phyloP scores from a whole-genome alignment of 1,140 invertebrate species.

The Fopius arisanus region DNA sequence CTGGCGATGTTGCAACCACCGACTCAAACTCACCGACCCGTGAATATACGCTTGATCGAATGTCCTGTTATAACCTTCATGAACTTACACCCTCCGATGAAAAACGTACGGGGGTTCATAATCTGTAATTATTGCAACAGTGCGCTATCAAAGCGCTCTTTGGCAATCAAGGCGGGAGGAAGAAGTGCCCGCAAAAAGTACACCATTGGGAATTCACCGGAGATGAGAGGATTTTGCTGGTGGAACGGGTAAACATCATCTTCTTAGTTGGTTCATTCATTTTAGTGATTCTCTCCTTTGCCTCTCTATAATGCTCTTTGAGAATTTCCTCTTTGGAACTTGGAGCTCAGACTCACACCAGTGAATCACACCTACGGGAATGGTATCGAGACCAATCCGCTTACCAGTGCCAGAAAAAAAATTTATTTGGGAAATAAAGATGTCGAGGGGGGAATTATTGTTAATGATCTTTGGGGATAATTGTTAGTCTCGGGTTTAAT shows the following conservation, averaged over 20 bases:
- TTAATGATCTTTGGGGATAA: neutral
- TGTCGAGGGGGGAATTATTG: neutral
- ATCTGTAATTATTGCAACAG: conserved; percentile 20
- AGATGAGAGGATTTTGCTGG: neutral
- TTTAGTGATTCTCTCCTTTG: neutral
- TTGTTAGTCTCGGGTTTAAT: neutral
- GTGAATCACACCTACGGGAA: neutral
- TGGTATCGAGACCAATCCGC: neutral
- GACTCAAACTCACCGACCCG: conserved; percentile 3
- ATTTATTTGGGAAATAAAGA: neutral
- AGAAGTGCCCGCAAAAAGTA: neutral
- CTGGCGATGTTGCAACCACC: neutral
- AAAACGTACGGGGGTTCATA: neutral
- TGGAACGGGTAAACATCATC: neutral
- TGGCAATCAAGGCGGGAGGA: neutral
- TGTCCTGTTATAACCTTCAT: conserved; percentile 17
- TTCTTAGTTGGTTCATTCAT: conserved; percentile 9
- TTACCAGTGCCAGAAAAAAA: conserved; percentile 19
- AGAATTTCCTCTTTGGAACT: neutral
- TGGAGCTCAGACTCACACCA: neutral
- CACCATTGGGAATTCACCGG: too few relatives aligned
- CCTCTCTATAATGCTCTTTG: conserved; percentile 4
- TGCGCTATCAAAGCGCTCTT: neutral
- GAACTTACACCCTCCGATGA: neutral
- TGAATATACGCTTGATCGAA: conserved; percentile 22